These are phyloP conservation scores for Henricia sp. DNA, from an alignment of 53 echinoderm and acorn worm species.

Conservation along the genomic window DNA sequence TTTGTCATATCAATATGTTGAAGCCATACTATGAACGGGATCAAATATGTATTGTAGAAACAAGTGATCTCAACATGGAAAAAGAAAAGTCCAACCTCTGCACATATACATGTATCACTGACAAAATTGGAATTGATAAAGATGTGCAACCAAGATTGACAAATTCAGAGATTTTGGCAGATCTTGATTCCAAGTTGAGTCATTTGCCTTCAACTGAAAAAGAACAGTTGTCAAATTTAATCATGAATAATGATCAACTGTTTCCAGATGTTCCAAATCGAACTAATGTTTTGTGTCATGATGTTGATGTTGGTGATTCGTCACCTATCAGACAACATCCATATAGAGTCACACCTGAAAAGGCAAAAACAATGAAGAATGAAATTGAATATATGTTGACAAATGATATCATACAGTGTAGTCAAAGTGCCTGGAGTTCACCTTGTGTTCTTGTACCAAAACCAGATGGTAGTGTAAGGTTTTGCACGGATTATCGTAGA, in stretches of 20 bases:
- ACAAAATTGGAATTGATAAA: not conserved
- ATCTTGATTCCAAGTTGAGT: slow-evolving; percentile 39
- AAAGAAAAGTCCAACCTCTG: not conserved
- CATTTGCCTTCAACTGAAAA: slow-evolving; percentile 46
- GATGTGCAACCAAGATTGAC: not conserved
- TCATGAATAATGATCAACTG: slow-evolving; percentile 12
- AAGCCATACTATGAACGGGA: slow-evolving; percentile 45
- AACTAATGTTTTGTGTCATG: slow-evolving; percentile 46
- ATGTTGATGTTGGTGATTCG: slow-evolving; percentile 70
- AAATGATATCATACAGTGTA: slow-evolving; percentile 44
- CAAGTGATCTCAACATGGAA: not conserved
- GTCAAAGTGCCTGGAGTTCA: slow-evolving; percentile 44
- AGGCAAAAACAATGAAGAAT: slow-evolving; percentile 10
- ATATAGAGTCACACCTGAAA: slow-evolving; percentile 59
- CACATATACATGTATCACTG: too few species aligned
- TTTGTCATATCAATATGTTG: slow-evolving; percentile 78
- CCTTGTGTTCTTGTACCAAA: slow-evolving; percentile 3
- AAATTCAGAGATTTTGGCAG: slow-evolving; percentile 54
- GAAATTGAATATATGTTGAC: slow-evolving; percentile 42
- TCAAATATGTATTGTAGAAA: not conserved
- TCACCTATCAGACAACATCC: slow-evolving; percentile 70
- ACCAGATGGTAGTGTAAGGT: not conserved
- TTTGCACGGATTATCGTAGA: slow-evolving; percentile 60
- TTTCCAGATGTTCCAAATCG: slow-evolving; percentile 56
- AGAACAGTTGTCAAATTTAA: slow-evolving; percentile 35